Evolutionary conservation across 1,140 invertebrate species (phyloP), one percentile per base, ranked within the genome.

Genomic region (Drosophila grimshawi): DNA sequence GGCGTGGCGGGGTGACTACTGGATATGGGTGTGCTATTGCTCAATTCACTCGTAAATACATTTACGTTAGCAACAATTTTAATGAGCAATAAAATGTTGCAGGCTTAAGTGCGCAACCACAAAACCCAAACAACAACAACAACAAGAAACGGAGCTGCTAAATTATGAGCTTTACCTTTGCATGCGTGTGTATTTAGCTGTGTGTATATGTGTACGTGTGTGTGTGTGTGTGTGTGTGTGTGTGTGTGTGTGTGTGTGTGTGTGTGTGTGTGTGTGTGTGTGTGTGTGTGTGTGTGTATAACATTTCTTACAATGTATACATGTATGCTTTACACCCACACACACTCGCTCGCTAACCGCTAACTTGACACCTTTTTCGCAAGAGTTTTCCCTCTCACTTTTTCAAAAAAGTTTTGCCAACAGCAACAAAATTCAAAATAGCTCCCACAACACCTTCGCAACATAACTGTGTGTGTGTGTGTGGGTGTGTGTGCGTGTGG

Each of bases 61-160:
- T 59, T 59, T 72, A 72, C 49, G 69, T 39, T 61, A 48, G 76
- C 81, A 80, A 77, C 69, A 73, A 80, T 85, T 83, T 83, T 83
- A 83, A 83, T 83, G 81, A 85, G 81, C 81, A 62, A 85, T 83
- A 83, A 83, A 83, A 75, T 80, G 73, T 85, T 85, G 77, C 80
- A 80, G 65, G 76, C 76, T 85, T 80, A 72, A 72, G 72, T 72
- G 81, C 72, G 59, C 76, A 57, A 30, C 11, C 19, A 19, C 19
- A 19, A 19, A 19, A 19, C 19, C 19, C 19, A 46, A 27, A 52
- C 48, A 35, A 45, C 59, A 77, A 27, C 10, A 51, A 29, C 39
- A 57, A 60, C 41, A 33, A 33, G 2, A 33, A 33, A 33, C 33
- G 33, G 19, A 19, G 46, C 37, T 43, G 30, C 29, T 72, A 48